phyloP scores from a whole-genome alignment of 2,797 vertebrate genomes.

The Siniperca scherzeri region DNA sequence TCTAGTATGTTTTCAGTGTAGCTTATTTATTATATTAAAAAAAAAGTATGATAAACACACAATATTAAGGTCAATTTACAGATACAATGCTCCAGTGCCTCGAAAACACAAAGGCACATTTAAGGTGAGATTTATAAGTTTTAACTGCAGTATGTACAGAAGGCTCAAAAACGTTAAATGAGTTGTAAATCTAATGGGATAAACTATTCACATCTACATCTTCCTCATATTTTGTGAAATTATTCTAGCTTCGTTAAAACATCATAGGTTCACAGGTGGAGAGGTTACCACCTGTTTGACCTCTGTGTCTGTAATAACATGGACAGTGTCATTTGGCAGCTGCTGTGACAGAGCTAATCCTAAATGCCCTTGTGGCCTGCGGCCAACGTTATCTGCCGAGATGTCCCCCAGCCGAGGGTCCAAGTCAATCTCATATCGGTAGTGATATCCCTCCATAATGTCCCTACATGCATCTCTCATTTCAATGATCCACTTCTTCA shows the following conservation, averaged over 20 bases:
- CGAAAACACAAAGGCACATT: constrained; percentile 70
- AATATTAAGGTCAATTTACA: constrained; percentile 32
- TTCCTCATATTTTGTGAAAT: constrained; percentile 3
- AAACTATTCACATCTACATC: constrained; percentile 31
- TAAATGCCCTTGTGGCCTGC: constrained; percentile 38
- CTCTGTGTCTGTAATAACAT: constrained; percentile 59
- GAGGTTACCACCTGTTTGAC: constrained; percentile 57
- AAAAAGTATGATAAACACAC: constrained; percentile 42
- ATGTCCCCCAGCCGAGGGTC: constrained; percentile 83
- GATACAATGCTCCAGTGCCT: constrained; percentile 43
- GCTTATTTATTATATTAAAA: background rate
- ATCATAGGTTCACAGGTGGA: constrained; percentile 48
- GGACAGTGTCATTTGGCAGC: constrained; percentile 71
- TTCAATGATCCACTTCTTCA: constrained; percentile 85
- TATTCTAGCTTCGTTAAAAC: background rate
- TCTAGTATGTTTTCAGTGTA: constrained; percentile 9
- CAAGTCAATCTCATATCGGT: constrained; percentile 87
- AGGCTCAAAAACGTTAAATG: background rate
- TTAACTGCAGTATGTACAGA: constrained; percentile 21
- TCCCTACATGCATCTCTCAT: constrained; percentile 84
- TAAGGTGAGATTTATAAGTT: constrained; percentile 17
- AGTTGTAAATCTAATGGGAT: constrained; percentile 1
- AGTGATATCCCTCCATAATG: constrained; percentile 86
- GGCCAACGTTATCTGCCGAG: constrained; percentile 36
- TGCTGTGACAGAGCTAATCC: constrained; percentile 61